These are phyloP conservation scores for Crypturellus tataupa DNA, from an alignment of 2,797 vertebrate genomes.

Conservation along the genomic window DNA sequence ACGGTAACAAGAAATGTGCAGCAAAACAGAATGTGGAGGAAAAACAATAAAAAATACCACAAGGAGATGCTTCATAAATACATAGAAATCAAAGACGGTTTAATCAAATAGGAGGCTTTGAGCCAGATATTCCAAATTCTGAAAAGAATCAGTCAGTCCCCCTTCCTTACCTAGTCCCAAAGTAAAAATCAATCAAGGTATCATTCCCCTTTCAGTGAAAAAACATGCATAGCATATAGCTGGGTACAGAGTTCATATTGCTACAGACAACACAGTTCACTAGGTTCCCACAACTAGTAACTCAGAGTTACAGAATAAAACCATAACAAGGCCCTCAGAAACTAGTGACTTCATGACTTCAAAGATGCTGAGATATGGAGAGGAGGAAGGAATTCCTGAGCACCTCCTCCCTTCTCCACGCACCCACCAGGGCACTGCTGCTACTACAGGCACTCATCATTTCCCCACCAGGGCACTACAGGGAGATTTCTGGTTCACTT, in stretches of 20 bases:
- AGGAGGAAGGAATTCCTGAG: neutral
- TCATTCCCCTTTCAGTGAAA: neutral
- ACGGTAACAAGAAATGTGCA: neutral
- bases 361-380: neutral
- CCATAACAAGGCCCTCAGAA: neutral
- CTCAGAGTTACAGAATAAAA: no score
- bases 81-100: neutral
- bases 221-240: neutral
- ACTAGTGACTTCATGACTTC: neutral
- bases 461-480: neutral
- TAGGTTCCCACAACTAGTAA: neutral
- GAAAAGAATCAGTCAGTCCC: neutral
- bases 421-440: neutral
- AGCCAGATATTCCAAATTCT: neutral
- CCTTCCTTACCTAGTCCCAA: neutral
- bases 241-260: neutral
- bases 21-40: neutral
- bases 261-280: neutral
- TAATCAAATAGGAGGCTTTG: neutral
- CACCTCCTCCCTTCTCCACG: neutral
- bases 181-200: neutral
- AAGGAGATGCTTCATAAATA: neutral
- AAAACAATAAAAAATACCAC: neutral
- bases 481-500: neutral
- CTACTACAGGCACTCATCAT: neutral